Base-by-base conservation (phyloP, 2,888 invertebrate genomes). In the Eucera pruinosa region DNA sequence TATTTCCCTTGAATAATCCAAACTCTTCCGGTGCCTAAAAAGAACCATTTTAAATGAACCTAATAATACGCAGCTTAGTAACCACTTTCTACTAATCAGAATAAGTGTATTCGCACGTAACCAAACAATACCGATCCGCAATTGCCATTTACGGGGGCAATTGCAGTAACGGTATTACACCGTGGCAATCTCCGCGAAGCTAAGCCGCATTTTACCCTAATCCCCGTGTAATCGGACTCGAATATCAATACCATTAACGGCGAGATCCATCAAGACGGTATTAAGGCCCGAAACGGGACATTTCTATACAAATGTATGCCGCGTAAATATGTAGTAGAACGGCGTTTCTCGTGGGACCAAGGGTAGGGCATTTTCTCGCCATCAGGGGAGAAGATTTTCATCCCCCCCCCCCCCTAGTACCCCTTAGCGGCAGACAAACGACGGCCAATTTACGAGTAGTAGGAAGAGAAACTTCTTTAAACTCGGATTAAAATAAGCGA, bases 401-500 rank as follows among this genome's bases (percentile, higher is more conserved):
- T 36, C 65, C 67, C 60, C 45, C 11, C 6, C 9, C 33, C 2
- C n/a, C 11, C 39, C 9, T 62, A 33, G 58, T 30, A 30, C 33
- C 73, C 64, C 64, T 74, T 64, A 65, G 71, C 70, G 72, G 65
- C 81, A 81, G 84, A 88, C 89, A 91, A 91, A 91, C 89, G 91
- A 91, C 87, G 86, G 91, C 88, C 89, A 91, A 91, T 91, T 91
- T 91, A 81, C 86, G 81, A 79, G 79, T 78, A 74, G 71, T 73
- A 52, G 79, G 54, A 84, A 83, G 77, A 79, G 83, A 78, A 86
- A 87, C 86, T 90, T 87, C 85, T 90, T 88, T 87, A 91, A 90
- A 90, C 88, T 89, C 88, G 86, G 90, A 91, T 90, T 90, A 89
- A 90, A 91, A 89, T 87, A 87, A 88, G 85, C 84, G 84, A 81